These are phyloP conservation scores for Drosophila pallidifrons DNA, from an alignment of 1,140 invertebrate species.

Conservation along the genomic window DNA sequence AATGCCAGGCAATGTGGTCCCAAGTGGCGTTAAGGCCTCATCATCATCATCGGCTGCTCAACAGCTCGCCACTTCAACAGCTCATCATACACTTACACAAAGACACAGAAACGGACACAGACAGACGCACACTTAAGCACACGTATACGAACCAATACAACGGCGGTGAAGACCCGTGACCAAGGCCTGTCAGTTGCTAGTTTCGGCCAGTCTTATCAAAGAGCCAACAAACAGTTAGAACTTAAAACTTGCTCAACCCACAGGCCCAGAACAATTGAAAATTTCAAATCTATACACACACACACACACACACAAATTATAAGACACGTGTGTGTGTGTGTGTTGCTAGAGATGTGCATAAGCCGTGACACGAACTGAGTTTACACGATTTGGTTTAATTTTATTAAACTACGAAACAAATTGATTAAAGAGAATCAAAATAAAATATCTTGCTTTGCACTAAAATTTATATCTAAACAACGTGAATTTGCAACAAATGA, in stretches of 20 bases:
- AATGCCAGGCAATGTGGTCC: neutral
- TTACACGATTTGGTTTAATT: no score
- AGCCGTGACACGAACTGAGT: slow-evolving; percentile 9
- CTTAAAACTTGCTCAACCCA: slow-evolving; percentile 61
- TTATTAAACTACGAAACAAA: no score
- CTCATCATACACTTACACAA: slow-evolving; percentile 8
- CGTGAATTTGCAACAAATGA: no score
- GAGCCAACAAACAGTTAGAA: slow-evolving; percentile 72
- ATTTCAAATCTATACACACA: slow-evolving; percentile 27
- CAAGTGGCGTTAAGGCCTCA: slow-evolving; percentile 6
- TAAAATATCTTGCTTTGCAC: no score
- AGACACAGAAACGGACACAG: slow-evolving; percentile 9
- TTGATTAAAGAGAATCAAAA: no score
- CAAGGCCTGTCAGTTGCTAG: slow-evolving; percentile 46
- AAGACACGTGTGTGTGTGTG: neutral
- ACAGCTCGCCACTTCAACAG: slow-evolving; percentile 20
- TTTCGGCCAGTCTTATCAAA: slow-evolving; percentile 62
- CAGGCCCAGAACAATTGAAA: slow-evolving; percentile 30
- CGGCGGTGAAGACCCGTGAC: slow-evolving; percentile 35
- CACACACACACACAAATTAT: neutral
- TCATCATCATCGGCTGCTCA: slow-evolving; percentile 22
- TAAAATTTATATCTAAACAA: no score
- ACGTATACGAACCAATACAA: neutral
- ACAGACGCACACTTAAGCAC: neutral
- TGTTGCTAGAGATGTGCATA: slow-evolving; percentile 13